phyloP scores from a whole-genome alignment of 2,888 invertebrate species.

The Abrostola triplasia region DNA sequence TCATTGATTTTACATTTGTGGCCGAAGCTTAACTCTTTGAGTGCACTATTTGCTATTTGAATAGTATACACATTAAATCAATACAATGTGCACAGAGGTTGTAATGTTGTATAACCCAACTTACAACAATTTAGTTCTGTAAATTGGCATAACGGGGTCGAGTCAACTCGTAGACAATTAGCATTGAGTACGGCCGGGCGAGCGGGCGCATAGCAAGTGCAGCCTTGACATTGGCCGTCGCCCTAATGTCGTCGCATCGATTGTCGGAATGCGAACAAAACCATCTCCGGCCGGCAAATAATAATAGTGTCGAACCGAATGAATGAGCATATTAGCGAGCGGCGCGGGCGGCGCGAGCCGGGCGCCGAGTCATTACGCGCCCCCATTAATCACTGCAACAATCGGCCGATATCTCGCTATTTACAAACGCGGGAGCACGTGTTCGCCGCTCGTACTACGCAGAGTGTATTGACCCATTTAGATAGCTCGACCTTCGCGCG shows the following conservation, averaged over 20 bases:
- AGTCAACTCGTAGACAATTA: conserved; percentile 70
- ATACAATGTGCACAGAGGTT: conserved; percentile 10
- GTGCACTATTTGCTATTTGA: conserved; percentile 1
- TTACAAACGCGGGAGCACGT: conserved; percentile 88
- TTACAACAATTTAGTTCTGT: conserved; percentile 45
- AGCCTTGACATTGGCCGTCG: conserved; percentile 86
- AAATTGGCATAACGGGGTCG: conserved; percentile 70
- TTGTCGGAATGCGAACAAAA: conserved; percentile 82
- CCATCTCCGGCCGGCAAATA: conserved; percentile 80
- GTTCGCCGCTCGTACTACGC: conserved; percentile 86
- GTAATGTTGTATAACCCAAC: conserved; percentile 54
- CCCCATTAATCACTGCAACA: conserved; percentile 89
- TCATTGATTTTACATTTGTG: not conserved
- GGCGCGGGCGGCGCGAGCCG: conserved; percentile 66
- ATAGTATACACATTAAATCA: not conserved
- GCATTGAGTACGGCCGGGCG: conserved; percentile 70
- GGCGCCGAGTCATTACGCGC: conserved; percentile 86
- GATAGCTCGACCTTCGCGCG: conserved; percentile 89
- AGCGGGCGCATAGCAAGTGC: conserved; percentile 80
- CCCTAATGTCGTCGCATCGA: conserved; percentile 83
- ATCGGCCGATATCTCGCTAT: conserved; percentile 89
- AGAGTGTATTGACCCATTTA: conserved; percentile 89
- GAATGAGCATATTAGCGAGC: conserved; percentile 86
- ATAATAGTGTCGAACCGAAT: conserved; percentile 85
- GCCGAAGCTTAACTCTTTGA: conserved; percentile 2